Base-by-base conservation (phyloP, 2,113 vertebrate genomes). In the Pterocles burchelli region DNA sequence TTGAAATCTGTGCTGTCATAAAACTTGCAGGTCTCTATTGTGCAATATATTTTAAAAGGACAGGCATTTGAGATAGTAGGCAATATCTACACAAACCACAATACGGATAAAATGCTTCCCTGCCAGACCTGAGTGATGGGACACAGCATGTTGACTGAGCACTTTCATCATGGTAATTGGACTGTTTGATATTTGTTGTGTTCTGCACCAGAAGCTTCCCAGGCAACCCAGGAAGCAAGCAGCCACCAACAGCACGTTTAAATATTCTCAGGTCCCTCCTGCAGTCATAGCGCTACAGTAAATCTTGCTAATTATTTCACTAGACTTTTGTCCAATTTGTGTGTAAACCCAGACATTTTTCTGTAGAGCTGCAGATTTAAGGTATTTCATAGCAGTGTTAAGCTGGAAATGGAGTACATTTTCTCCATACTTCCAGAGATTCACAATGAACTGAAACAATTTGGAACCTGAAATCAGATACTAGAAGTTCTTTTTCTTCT, bases 221-320 rank as follows among this genome's bases (percentile, higher is more conserved):
- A 43, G 85, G 77, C 74, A 80, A 29, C 55, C 73, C 45, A 17
- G 80, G 76, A 85, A 86, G 36, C 24, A 59, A 31, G 46, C 63
- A 58, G 81, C 75, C 57, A 72, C 84, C 74, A 92, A 10, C 24
- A 84, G 58, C 58, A 80, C 18, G 17, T 67, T 78, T 88, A 82
- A 73, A 87, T 90, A 79, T 88, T 58, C 75, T 65, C 73, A n/a
- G 38, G 75, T 68, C 82, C 86, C 58, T 79, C 63, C 76, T 72
- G 65, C 38, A 88, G 54, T 83, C 75, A n/a, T 1, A 71, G 75
- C 8, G 2, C 59, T 33, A 15, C 77, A 73, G 81, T 93, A 80
- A 92, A 95, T 92, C 85, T 81, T 70, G 65, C 49, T 97, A 89
- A 90, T 95, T 90, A 81, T 95, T 95, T 87, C 81, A 51, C 79